Evolutionary conservation across 2,888 invertebrate species (phyloP), one percentile per base, ranked within the genome.

Genomic region (Liopterus haemorrhoidalis): DNA sequence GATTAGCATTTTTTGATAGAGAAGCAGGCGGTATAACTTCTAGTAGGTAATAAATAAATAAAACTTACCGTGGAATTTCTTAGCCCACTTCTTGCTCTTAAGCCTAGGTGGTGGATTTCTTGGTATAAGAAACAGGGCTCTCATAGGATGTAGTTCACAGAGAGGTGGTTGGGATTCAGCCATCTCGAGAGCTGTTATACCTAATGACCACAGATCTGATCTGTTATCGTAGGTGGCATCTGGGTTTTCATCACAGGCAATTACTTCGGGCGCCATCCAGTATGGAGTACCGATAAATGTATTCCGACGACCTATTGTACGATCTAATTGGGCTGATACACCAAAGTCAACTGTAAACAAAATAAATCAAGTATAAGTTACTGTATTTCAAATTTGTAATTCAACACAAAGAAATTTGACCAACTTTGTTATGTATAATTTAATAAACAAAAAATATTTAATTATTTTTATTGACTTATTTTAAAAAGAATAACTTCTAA

Each of bases 181-280:
- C 99, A 99, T 99, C 78, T 99, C 99, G 53, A 99, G 78, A 39
- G 97, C 94, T 46, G 97, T 99, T 63, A 99, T 99, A 61, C 97
- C 91, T 55, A 89, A 74, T 35, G 88, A 89, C 89, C 89, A 90
- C 50, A 91, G 75, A 70, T 91, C 91, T 59, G 88, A 89, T 60
- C 91, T 83, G 74, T 96, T 96, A 72, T 99, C 99, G 65, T 99
- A 99, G 14, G 99, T 99, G 48, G 99, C 97, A 67, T 99, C 97
- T 35, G 96, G 94, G 72, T 99, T 99, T 71, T 99, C 97, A 72
- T 99, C 99, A 71, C 99, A 99, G 44, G 97, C 99, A 63, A 99
- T 99, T 35, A 97, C 97, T 76, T 97, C 97, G 2, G 96, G 97
- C 27, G 96, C 96, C 97, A 97, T 97, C 93, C 93, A 93, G 67